A percentile compares a stretch with the other conserved stretches of the same genome.
These are phyloP conservation scores for Saimiri boliviensis DNA, from an alignment of 2,113 vertebrate species.

Conservation along the genomic window DNA sequence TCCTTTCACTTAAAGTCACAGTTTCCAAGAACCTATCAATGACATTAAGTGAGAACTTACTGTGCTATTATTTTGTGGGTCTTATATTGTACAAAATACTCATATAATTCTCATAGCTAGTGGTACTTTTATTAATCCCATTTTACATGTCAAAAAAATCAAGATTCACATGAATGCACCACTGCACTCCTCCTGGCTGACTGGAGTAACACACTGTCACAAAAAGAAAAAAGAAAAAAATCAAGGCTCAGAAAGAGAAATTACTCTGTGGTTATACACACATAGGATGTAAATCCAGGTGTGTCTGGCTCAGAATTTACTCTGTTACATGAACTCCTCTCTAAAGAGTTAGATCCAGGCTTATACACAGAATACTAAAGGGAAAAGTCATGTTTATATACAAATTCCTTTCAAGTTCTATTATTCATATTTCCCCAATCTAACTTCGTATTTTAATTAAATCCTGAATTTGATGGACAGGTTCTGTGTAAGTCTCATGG, in stretches of 20 bases:
- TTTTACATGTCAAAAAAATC: not conserved
- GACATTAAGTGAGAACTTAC: not conserved
- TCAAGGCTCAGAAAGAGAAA: not conserved
- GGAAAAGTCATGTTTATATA: not conserved
- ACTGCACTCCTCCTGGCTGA: too few species aligned
- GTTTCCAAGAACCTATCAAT: not conserved
- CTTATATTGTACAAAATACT: not conserved
- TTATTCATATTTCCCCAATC: slow-evolving; percentile 12
- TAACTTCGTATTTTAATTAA: slow-evolving; percentile 58
- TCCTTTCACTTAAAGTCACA: not conserved
- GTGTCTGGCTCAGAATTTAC: not conserved
- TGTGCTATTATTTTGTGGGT: not conserved
- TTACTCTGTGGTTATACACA: not conserved
- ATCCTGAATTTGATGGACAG: slow-evolving; percentile 26
- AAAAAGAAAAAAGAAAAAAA: not conserved
- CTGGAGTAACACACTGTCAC: too few species aligned
- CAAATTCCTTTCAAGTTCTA: not conserved
- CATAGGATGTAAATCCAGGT: not conserved
- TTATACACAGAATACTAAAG: not conserved
- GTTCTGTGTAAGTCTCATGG: not conserved
- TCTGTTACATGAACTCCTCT: not conserved
- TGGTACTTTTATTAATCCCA: not conserved
- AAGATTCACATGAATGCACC: not conserved
- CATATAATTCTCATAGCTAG: not conserved
- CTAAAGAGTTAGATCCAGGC: not conserved